Base-by-base conservation (phyloP, 1,140 invertebrate species). In the Camponotus vicinus region DNA sequence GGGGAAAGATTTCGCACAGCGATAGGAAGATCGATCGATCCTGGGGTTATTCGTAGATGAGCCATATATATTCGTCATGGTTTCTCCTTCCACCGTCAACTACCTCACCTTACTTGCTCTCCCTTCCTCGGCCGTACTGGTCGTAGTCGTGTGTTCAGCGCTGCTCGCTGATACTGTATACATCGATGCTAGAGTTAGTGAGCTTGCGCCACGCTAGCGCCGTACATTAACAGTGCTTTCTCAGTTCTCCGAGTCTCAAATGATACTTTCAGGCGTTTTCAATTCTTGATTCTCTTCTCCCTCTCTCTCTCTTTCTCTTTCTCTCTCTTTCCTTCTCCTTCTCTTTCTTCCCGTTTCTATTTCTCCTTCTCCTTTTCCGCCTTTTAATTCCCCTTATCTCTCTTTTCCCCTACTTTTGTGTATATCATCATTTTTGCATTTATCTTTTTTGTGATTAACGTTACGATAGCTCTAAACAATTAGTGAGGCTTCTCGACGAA, bases 181-280 rank as follows among this genome's bases (percentile, higher is more conserved):
- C 40, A 45, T 18, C n/a, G 40, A 32, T 75, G 69, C 40, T 83
- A 61, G 8, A 73, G 55, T 83, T 83, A 75, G 69, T 63, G 42
- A 9, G n/a, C 67, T 83, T 83, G 40, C 32, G 57, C 55, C 55
- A 63, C 69, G 55, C 55, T 45, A 75, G 55, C 55, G 27, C n/a
- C 32, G 40, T 73, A 73, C 55, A 75, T 83, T 83, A 83, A 13
- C 42, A 75, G 79, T 75, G 55, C 55, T 70, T 69, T 57, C 37
- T 63, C 40, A 61, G 11, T 83, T 61, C 37, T 70, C 9, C 37
- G 15, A 6, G 37, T 80, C 49, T 52, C 77, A 69, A 69, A 80
- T 80, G 27, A 70, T 80, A 42, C 6, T 27, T 42, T 21, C 15
- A 9, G 0, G 11, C 57, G 27, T 71, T 73, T 75, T 37, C 27